A percentile compares a stretch with the other conserved stretches of the same genome.
These are phyloP conservation scores for Alloscopus bannaensis DNA, from an alignment of 2,888 invertebrate species.

Conservation along the genomic window DNA sequence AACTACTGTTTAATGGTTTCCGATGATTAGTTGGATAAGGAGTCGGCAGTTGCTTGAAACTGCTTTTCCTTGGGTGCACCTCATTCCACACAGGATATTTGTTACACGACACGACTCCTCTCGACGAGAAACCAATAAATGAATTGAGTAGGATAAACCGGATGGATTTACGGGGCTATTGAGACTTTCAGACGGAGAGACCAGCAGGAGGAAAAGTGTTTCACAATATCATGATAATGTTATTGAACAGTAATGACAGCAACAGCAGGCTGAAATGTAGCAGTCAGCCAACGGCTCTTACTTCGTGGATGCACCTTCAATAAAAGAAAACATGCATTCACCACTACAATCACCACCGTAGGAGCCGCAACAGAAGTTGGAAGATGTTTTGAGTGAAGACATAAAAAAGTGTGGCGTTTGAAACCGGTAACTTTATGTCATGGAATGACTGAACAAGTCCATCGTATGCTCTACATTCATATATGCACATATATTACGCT, in stretches of 20 bases:
- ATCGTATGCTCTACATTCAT: too few relatives aligned
- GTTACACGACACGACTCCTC: too few relatives aligned
- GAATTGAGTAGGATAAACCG: constrained; percentile 51
- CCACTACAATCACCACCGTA: background rate
- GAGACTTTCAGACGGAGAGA: constrained; percentile 61
- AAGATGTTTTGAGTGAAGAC: background rate
- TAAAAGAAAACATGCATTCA: too few relatives aligned
- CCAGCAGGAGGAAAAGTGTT: constrained; percentile 2
- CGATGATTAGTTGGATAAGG: too few relatives aligned
- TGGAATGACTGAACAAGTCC: too few relatives aligned
- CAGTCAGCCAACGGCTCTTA: constrained; percentile 15
- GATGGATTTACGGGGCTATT: constrained; percentile 64
- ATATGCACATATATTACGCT: too few relatives aligned
- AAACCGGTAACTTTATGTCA: too few relatives aligned
- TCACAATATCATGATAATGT: constrained; percentile 31
- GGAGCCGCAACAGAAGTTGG: constrained; percentile 34
- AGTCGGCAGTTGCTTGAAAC: too few relatives aligned
- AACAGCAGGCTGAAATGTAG: constrained; percentile 63
- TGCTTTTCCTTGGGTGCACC: too few relatives aligned
- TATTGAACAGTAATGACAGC: constrained; percentile 7
- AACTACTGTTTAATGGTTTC: too few relatives aligned
- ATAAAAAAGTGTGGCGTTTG: too few relatives aligned
- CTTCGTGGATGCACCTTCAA: constrained; percentile 13
- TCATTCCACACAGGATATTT: constrained; percentile 55
- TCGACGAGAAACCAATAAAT: constrained; percentile 63